Evolutionary conservation across 2,113 vertebrate genomes (phyloP), one percentile per base, ranked within the genome.

Genomic region (Tetraodon nigroviridis): DNA sequence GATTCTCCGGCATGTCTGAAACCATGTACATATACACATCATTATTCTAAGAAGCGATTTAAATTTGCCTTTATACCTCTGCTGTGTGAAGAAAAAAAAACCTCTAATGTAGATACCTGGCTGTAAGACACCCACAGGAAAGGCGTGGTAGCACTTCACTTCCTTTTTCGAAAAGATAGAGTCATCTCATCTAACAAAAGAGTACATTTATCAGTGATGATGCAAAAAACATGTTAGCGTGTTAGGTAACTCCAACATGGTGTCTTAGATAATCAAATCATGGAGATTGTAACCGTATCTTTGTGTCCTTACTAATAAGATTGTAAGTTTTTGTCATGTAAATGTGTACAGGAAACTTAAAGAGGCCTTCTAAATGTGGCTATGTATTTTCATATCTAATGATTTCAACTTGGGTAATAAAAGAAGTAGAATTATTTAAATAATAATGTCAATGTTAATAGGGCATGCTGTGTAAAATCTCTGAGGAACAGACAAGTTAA

Each of bases 121-220:
- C 52, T 77, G 47, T 67, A 59, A 27, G 16, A 19, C 42, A 62
- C 61, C 72, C 62, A 66, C 73, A 73, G 63, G 32, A 76, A 58
- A 84, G 84, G 76, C 67, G 77, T 81, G 80, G 77, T 76, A 67
- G 76, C 73, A 68, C 62, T 82, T 78, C 61, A 80, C 81, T 83
- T 85, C 79, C 75, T 84, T 76, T 73, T 79, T 54, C 61, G 50
- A 66, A 14, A 22, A 55, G 60, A 69, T 57, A 64, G 41, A 27
- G 24, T 27, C 24, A 65, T 50, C 37, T 46, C 55, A 61, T 24
- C 40, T 62, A 50, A 62, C 44, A 66, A 37, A 42, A 72, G 22
- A 58, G 49, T 22, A 58, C 32, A 67, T 56, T 66, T 57, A 64
- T 65, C 66, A 45, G 22, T 51, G 32, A 56, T 60, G 50, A 68